Percentiles rank a stretch among this genome's conserved stretches.
Conservation (phyloP, 2,797 vertebrate species). For the Neopelma chrysocephalum region DNA sequence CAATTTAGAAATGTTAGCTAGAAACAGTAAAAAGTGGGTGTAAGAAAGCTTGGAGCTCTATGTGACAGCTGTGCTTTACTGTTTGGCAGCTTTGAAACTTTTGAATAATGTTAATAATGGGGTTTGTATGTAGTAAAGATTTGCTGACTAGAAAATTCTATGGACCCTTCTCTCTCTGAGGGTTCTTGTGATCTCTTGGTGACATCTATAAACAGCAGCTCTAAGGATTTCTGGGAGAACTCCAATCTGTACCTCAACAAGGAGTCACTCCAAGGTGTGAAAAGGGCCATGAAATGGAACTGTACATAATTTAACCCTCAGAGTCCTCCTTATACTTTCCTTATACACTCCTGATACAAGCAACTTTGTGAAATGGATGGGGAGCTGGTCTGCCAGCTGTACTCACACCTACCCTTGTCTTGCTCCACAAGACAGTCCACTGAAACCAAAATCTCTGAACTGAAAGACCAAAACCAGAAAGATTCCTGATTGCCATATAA, state of each 20-base stretch:
- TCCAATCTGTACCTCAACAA: neutral
- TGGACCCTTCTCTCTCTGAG: neutral
- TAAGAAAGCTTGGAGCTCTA: neutral
- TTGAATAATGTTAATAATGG: neutral
- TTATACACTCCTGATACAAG: neutral
- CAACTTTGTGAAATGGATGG: neutral
- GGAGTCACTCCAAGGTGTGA: neutral
- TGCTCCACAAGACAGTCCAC: neutral
- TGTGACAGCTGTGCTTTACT: neutral
- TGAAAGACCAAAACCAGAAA: neutral
- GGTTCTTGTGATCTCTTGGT: neutral
- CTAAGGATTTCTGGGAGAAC: neutral
- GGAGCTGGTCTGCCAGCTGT: neutral
- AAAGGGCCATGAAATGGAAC: neutral
- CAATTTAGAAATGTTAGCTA: constrained; percentile 10
- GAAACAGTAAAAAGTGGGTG: neutral
- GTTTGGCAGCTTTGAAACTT: neutral
- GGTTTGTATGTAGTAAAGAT: neutral
- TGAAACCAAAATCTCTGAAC: neutral
- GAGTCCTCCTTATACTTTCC: neutral
- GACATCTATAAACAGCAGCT: neutral
- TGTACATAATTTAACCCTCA: neutral
- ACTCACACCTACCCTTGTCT: neutral
- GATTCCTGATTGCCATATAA: neutral
- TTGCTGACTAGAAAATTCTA: neutral